Base-by-base conservation (phyloP, 2,113 vertebrate genomes). In the Brachyhypopomus occidentalis region DNA sequence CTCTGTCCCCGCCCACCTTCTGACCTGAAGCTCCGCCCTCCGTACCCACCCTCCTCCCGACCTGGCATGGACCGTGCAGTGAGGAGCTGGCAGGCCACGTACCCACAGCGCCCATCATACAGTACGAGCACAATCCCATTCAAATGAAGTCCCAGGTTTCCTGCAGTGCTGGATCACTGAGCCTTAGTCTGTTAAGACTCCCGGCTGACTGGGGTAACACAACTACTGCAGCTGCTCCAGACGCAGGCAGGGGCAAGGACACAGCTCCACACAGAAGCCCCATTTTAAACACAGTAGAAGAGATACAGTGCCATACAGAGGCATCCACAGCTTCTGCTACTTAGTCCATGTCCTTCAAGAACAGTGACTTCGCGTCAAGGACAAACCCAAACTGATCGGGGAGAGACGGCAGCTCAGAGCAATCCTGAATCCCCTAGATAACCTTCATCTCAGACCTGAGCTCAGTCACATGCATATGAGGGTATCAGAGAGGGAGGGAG, bases 181-280 rank as follows among this genome's bases (percentile, higher is more conserved):
- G 34, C 52, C 20, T 36, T 27, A 62, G 3, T 58, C 73, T 72
- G 59, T 34, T 48, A 3, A 16, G 20, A 19, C 12, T 25, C 23
- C 34, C 45, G 41, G 48, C 52, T 69, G 52, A 79, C 20, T 55
- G 55, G 48, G 12, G 75, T 41, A 71, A 79, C 52, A 41, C 60
- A 55, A 63, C 56, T 71, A 75, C 23, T 64, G 16, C 69, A 34
- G 59, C 11, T n/a, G 7, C 27, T 56, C 19, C n/a, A 52, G 27
- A n/a, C n/a, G n/a, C n/a, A n/a, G n/a, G n/a, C n/a, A n/a, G n/a
- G n/a, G n/a, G n/a, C n/a, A n/a, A n/a, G n/a, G n/a, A n/a, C n/a
- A 22, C 71, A 62, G 36, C 64, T 55, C 23, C 38, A 38, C 48
- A 69, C 63, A 4, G 30, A 72, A 48, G 23, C 20, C 30, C 30